Evolutionary conservation across 1,140 invertebrate species (phyloP), one percentile per base, ranked within the genome.

Genomic region (Patella vulgata): DNA sequence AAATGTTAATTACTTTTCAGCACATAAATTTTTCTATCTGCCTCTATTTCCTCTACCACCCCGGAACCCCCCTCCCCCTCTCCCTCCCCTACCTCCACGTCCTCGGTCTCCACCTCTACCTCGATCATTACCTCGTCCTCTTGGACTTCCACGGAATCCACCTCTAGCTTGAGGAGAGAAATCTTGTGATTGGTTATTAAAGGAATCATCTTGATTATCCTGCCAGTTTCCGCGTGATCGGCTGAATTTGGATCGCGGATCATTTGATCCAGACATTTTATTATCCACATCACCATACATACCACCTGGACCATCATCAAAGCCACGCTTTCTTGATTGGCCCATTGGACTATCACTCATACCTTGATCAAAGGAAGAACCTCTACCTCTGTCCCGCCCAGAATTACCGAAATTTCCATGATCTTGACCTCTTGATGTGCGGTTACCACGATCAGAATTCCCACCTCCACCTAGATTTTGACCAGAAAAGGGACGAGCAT

Each of bases 51-150:
- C 42, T 44, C 51, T 36, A 33, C 63, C 58, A 44, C 59, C 44
- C 23, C 46, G 21, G 9, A 53, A 53, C 42, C 67, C 53, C 3
- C 66, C 52, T 27, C 65, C 56, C n/a, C 59, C 54, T 25, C 71
- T 53, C 21, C 58, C 30, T 47, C 51, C 56, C 46, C 63, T 50
- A 14, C 53, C 19, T 14, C 9, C 9, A 28, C 58, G 30, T 25
- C 56, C 33, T 23, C 56, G 23, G 12, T 46, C 63, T 19, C 50
- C 31, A 42, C 46, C 48, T 52, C 33, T 28, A 21, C 33, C n/a
- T 21, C 27, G 6, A 9, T 52, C 27, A 23, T 48, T 33, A 12
- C 44, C 51, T 14, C 30, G 36, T n/a, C 63, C 50, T 3, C 59
- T 55, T 25, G 30, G 27, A n/a, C 48, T 39, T 42, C 56, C 53